Evolutionary conservation across 2,113 vertebrate species (phyloP).

Genomic region (Clarias macrocephalus): DNA sequence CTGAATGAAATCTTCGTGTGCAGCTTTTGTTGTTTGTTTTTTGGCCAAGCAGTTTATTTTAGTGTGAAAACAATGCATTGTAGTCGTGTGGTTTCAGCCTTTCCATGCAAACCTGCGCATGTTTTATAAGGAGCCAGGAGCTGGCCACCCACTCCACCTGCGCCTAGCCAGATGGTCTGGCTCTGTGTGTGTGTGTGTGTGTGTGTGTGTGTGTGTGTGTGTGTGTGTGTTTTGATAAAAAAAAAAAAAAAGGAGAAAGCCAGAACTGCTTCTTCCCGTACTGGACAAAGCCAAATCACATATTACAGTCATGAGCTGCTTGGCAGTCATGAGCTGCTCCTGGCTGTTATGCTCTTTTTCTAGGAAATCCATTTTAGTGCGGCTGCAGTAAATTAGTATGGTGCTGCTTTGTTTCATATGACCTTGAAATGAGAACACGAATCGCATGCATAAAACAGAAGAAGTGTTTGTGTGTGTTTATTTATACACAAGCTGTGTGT

Average conservation of each 20-base stretch:
- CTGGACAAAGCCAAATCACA: constrained; percentile 22
- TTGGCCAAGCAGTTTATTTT: too few relatives aligned
- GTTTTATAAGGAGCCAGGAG: constrained; percentile 33
- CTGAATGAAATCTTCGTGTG: too few relatives aligned
- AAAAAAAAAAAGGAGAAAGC: constrained; percentile 2
- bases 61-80: background rate
- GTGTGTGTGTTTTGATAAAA: constrained; percentile 1
- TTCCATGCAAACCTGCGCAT: background rate
- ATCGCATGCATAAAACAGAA: too few relatives aligned
- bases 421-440: background rate
- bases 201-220: constrained; percentile 24
- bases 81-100: background rate
- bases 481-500: background rate
- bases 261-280: background rate
- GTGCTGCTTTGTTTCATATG: background rate
- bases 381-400: background rate
- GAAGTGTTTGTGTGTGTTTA: too few relatives aligned
- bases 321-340: too few relatives aligned
- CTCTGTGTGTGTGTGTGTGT: constrained; percentile 33
- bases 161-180: constrained; percentile 53
- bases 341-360: background rate
- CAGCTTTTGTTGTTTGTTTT: too few relatives aligned
- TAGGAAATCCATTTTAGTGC: background rate
- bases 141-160: constrained; percentile 27
- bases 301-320: background rate